Evolutionary conservation across 2,797 vertebrate species (phyloP).

Genomic region (Danio jaintianensis): DNA sequence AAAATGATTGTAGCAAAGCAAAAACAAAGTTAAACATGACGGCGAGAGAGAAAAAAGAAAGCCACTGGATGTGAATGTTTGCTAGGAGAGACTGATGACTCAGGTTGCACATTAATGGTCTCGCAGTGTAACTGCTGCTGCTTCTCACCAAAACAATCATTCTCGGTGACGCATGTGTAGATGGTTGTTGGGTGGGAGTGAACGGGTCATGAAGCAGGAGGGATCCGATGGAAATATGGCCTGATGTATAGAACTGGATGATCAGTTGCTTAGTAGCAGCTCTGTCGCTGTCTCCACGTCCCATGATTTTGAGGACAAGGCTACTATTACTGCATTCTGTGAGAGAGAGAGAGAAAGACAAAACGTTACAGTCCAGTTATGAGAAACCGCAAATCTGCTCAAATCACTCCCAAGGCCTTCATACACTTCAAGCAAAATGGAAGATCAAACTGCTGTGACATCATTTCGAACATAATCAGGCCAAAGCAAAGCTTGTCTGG

Average conservation of each 20-base stretch:
- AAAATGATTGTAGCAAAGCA: constrained; percentile 26
- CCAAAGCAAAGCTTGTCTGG: too few relatives aligned
- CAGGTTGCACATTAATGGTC: background rate
- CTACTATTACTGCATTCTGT: constrained; percentile 99
- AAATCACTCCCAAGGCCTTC: background rate
- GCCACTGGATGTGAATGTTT: constrained; percentile 4
- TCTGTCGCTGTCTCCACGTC: constrained; percentile 98
- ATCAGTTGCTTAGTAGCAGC: constrained; percentile 97
- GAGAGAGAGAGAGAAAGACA: background rate
- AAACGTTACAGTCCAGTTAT: background rate
- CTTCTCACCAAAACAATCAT: constrained; percentile 14
- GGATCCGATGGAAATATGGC: constrained; percentile 78
- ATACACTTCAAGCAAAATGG: too few relatives aligned
- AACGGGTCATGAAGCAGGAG: constrained; percentile 64
- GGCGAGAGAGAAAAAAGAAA: background rate
- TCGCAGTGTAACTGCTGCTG: constrained; percentile 6
- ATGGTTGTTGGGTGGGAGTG: constrained; percentile 53
- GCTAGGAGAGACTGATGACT: constrained; percentile 7
- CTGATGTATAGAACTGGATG: constrained; percentile 73
- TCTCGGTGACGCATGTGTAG: constrained; percentile 26
- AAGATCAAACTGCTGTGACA: too few relatives aligned
- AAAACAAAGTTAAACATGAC: background rate
- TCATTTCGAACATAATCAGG: too few relatives aligned
- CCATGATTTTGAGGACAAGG: constrained; percentile 99
- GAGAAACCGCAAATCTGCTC: background rate